Base-by-base conservation (phyloP, 2,797 vertebrate genomes). In the Pipistrellus pygmaeus region DNA sequence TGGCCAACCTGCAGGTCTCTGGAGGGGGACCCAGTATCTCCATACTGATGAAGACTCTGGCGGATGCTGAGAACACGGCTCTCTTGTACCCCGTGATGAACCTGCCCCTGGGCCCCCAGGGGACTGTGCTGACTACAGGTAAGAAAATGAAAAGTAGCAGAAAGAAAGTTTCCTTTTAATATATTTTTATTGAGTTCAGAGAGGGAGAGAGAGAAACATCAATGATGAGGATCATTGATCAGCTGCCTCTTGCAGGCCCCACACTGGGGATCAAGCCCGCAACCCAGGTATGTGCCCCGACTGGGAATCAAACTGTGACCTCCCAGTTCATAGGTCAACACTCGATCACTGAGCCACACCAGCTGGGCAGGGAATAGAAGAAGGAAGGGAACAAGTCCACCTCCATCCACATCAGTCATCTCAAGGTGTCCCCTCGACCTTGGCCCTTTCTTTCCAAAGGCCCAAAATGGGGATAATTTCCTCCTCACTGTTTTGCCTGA, bases 1-100 rank as follows among this genome's bases (percentile, higher is more conserved):
- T 99, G 90, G 97, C 96, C 38, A 98, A 98, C 0, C 51, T 99
- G 62, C 98, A 94, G 71, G 97, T 99, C 62, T 98, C 98, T 8
- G 97, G 96, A 3, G 97, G 85, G 0, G 98, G 98, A 5, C 98
- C 99, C 93, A 98, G 98, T 93, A 80, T 98, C 2, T 68, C 98
- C 0, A 66, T 99, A 93, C 97, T 99, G 86, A 98, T 99, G 93
- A 98, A 97, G 96, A 97, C 97, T 85, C 88, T 85, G 14, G 8
- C 69, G 15, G 77, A 95, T 3, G 46, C 66, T 25, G 78, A 94
- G 21, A 80, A 64, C 0, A 9, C 30, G 23, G 38, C 53, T 89
- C 41, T 6, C 4, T 41, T 94, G 86, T 96, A 97, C 25, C 95
- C 97, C 10, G 92, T 8, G 66, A 97, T 99, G 91, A 96, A 93